phyloP scores from a whole-genome alignment of 2,113 vertebrate species.

The Cynopterus brachyotis region DNA sequence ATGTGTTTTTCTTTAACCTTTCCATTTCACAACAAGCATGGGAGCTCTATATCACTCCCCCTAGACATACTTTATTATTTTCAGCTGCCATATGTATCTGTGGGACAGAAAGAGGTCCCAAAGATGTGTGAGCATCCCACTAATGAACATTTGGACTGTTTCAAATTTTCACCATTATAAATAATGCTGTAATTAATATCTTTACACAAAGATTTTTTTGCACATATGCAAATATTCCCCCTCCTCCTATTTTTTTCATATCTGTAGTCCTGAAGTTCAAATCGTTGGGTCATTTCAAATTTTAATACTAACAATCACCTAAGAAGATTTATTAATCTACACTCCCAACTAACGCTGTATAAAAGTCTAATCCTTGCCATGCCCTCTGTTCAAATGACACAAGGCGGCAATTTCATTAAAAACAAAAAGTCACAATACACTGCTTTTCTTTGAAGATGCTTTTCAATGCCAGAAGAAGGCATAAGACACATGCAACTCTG shows the following conservation, averaged over 20 bases:
- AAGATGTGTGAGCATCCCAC: accelerated
- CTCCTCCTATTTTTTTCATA: not conserved
- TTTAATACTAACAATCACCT: not conserved
- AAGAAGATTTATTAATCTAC: not conserved
- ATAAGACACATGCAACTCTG: not conserved
- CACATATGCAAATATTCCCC: not conserved
- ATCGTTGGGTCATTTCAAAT: not conserved
- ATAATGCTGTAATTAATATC: not conserved
- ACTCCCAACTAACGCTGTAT: not conserved
- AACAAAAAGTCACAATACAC: not conserved
- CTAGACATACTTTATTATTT: not conserved
- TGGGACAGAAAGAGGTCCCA: not conserved
- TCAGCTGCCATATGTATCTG: not conserved
- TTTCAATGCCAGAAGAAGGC: not conserved
- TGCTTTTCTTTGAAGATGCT: not conserved
- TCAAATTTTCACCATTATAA: not conserved
- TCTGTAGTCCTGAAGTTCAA: not conserved
- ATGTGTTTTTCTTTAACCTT: not conserved
- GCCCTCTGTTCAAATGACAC: not conserved
- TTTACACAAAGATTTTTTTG: not conserved
- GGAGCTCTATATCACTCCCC: not conserved
- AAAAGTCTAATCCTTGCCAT: not conserved
- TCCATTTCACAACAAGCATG: not conserved
- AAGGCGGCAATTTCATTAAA: not conserved
- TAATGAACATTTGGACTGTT: not conserved